Percentiles rank a stretch among this genome's conserved stretches.
These are phyloP conservation scores for Pitangus sulphuratus DNA, from an alignment of 2,797 vertebrate species.

Conservation along the genomic window DNA sequence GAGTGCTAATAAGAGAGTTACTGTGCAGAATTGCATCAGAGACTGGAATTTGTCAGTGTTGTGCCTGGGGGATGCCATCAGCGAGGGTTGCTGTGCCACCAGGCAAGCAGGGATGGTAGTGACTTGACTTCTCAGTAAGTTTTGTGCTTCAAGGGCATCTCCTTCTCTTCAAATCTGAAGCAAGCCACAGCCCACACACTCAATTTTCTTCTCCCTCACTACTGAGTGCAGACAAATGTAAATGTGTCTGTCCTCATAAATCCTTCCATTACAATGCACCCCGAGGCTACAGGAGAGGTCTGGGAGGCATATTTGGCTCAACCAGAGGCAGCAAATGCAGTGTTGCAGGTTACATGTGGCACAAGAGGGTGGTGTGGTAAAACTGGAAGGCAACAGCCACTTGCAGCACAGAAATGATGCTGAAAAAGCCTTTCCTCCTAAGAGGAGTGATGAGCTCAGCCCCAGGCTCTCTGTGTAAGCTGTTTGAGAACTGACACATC, in stretches of 20 bases:
- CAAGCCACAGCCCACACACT: not conserved
- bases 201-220: not conserved
- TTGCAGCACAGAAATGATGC: not conserved
- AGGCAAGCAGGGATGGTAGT: not conserved
- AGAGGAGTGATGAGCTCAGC: not conserved
- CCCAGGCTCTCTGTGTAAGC: not conserved
- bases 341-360: rapidly evolving
- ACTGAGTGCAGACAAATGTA: conserved; percentile 1
- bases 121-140: not conserved
- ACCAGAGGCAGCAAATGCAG: not conserved
- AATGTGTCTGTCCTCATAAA: conserved; percentile 22
- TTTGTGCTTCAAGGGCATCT: not conserved
- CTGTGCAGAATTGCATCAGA: not conserved
- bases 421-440: not conserved
- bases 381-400: not conserved
- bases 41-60: not conserved
- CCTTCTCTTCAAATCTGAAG: not conserved
- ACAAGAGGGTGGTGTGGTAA: not conserved
- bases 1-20: not conserved
- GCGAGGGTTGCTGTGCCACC: not conserved
- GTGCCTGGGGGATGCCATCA: not conserved
- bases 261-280: conserved; percentile 40
- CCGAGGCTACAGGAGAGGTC: not conserved
- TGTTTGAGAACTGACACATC: rapidly evolving
- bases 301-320: not conserved